Base-by-base conservation (phyloP, 2,113 vertebrate species). In the Spilogale gracilis region DNA sequence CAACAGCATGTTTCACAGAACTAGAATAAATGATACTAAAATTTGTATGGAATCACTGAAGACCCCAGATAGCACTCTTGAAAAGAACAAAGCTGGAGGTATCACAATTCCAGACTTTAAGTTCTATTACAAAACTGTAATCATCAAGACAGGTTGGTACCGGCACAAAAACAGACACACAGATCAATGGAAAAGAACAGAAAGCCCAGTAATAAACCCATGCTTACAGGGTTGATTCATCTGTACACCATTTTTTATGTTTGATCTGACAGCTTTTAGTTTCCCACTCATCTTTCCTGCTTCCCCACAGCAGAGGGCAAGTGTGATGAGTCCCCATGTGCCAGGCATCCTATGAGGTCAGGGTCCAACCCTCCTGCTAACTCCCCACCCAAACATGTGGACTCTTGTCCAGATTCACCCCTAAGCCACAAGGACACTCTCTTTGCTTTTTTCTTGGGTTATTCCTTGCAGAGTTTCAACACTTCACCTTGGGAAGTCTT, bases 371-470 rank as follows among this genome's bases (percentile, higher is more conserved):
- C 50, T 1, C 6, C 63, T 9, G 12, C 11, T 38, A 61, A 10
- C 50, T 9, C 18, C 12, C 7, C 2, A 12, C 61, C 61, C 27
- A 30, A 21, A 6, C 10, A 9, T 0, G 27, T 43, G 7, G 13
- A 5, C 11, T 45, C 21, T 73, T 12, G 27, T 17, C 10, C 3
- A 50, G 12, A 0, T 4, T 11, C 23, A 38, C 4, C 4, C 3
- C 20, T 6, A 16, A 25, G 48, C 27, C 67, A 2, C 13, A 9
- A 48, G 13, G 45, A 81, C 12, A 73, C 43, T 67, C 17, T n/a
- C 9, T 87, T 8, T 56, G 21, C 71, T 93, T 30, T 71, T n/a
- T 4, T 67, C 38, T 79, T 81, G 6, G 3, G 87, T 94, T 13
- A 52, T 3, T 67, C 56, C 27, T 90, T 58, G 58, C 3, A 50